Evolutionary conservation across 1,140 invertebrate genomes (phyloP).

Genomic region (Anadara kagoshimensis): DNA sequence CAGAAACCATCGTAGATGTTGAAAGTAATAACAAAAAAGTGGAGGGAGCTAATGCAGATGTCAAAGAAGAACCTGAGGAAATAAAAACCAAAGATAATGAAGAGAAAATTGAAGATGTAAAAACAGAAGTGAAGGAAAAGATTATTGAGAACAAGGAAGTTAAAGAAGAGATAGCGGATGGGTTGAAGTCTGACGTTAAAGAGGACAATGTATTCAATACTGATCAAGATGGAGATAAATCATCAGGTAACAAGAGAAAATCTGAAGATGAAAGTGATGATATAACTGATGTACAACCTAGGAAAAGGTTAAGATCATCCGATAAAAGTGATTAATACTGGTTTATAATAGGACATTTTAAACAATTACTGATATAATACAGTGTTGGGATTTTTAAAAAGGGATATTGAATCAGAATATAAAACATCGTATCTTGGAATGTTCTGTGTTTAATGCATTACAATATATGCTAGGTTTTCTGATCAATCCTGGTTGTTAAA

Average conservation of each 20-base stretch:
- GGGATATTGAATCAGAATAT: too few relatives aligned
- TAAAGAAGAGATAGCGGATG: neutral
- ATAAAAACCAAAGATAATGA: conserved; percentile 5
- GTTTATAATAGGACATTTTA: too few relatives aligned
- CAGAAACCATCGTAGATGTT: conserved; percentile 15
- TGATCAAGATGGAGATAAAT: neutral
- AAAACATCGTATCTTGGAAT: too few relatives aligned
- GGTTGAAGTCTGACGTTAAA: neutral
- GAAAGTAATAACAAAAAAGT: conserved; percentile 15
- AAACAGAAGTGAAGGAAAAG: neutral
- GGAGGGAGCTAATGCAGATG: conserved; percentile 2
- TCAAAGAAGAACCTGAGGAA: conserved; percentile 9
- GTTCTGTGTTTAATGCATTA: too few relatives aligned
- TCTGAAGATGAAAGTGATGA: conserved; percentile 3
- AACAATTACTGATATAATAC: too few relatives aligned
- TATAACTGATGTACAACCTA: neutral
- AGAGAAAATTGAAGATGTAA: conserved; percentile 13
- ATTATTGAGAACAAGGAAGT: neutral
- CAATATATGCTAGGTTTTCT: too few relatives aligned
- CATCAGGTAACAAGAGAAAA: conserved; percentile 2
- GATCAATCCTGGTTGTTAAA: too few relatives aligned
- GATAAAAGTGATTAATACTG: too few relatives aligned
- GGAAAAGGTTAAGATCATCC: too few relatives aligned
- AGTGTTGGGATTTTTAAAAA: too few relatives aligned
- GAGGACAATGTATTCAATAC: neutral